Conservation (phyloP, 92 coral and sea anemone species). For the Actinostola sp. region DNA sequence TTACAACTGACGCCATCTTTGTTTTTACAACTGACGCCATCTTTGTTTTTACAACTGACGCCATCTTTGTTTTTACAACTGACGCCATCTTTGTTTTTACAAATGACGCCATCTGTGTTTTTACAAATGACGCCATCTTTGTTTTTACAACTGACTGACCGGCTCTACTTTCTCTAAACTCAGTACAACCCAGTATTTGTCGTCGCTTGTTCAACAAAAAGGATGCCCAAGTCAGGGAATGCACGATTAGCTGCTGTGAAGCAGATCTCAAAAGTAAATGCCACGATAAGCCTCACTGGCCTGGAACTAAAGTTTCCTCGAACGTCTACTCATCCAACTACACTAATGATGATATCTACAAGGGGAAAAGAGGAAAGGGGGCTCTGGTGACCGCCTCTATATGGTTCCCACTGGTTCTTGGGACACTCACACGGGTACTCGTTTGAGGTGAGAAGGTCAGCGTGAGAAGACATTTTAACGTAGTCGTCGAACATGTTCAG, state of each 20-base stretch:
- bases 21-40: too few species aligned
- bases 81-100: too few species aligned
- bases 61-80: too few species aligned
- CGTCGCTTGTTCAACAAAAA: neutral
- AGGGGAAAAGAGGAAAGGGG: conserved; percentile 2
- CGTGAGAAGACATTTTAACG: too few species aligned
- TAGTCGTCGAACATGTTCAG: too few species aligned
- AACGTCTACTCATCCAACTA: neutral
- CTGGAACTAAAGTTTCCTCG: conserved; percentile 5
- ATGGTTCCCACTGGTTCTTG: conserved; percentile 9
- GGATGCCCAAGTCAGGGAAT: conserved; percentile 5
- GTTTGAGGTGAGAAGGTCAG: neutral
- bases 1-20: too few species aligned
- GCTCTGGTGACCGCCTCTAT: neutral
- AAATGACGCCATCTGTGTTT: too few species aligned
- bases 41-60: too few species aligned
- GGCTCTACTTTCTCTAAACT: neutral
- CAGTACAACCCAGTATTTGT: neutral
- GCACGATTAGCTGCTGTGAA: conserved; percentile 18
- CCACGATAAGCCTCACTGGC: conserved; percentile 20
- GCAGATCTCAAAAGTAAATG: neutral
- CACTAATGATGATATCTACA: neutral
- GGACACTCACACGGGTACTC: neutral
- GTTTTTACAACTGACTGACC: too few species aligned
- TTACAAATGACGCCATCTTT: too few species aligned